Evolutionary conservation across 2,888 invertebrate species (phyloP), one percentile per base, ranked within the genome.

Genomic region (Eudemis profundana): DNA sequence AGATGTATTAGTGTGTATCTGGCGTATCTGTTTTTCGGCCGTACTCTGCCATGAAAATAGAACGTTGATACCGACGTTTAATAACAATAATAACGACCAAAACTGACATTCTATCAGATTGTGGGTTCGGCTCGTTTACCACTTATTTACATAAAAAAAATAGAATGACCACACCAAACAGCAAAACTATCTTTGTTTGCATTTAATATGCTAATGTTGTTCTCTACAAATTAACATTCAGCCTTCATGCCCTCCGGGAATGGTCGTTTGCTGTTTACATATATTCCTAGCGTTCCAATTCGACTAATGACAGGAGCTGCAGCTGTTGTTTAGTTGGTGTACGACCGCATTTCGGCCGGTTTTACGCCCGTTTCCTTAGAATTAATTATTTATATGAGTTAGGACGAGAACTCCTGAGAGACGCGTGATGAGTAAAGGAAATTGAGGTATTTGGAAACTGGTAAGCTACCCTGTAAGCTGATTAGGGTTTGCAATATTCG

Each of bases 271-370:
- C 40, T 50, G 59, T 59, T 64, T 65, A 60, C 57, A 64, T 60
- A 38, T 23, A 47, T 53, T 42, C 47, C 51, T 21, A 21, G 36
- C 36, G 15, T 42, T 61, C 46, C 59, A 14, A 56, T 29, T 19
- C 56, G 14, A 21, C 64, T 59, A 65, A 60, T 65, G 65, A 36
- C 49, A 44, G 21, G 3, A n/a, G 59, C 47, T 14, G 59, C 65
- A 60, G 59, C 59, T 65, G 60, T 59, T 53, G 64, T 36, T 61
- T 49, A 62, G 54, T 62, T 63, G 50, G 33, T n/a, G 8, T 42
- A 33, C 10, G 2, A 10, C 33, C 33, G 33, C 1, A 33, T 33
- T 23, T 0, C 33, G 33, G 8, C 15, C 12, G 51, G 21, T 23
- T 51, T 42, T 17, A 29, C 23, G 42, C 27, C 15, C 27, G 27